These are phyloP conservation scores for Drosophila albomicans DNA, from an alignment of 1,140 invertebrate genomes.

Conservation along the genomic window DNA sequence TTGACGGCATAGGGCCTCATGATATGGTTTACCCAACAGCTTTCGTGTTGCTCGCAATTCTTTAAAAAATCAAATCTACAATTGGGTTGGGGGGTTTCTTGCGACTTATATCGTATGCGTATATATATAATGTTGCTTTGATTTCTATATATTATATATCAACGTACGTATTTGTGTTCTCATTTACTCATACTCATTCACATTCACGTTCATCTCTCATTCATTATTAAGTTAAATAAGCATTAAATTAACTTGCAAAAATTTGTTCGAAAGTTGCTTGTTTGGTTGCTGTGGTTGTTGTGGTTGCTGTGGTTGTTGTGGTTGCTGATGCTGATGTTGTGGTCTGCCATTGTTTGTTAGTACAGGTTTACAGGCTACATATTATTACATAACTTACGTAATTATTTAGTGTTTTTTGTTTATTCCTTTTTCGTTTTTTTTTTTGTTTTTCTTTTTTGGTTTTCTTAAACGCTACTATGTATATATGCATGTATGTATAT, in stretches of 20 bases:
- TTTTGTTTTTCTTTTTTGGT: conserved; percentile 40
- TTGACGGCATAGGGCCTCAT: conserved; percentile 57
- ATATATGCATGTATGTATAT: conserved; percentile 44
- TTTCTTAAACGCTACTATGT: conserved; percentile 58
- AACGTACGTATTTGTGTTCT: conserved; percentile 91
- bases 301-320: conserved; percentile 10
- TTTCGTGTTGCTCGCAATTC: conserved; percentile 43
- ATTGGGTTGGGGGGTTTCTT: conserved; percentile 24
- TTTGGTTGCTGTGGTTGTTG: conserved; percentile 13
- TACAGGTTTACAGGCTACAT: conserved; percentile 90
- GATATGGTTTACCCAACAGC: conserved; percentile 72
- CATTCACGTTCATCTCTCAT: conserved; percentile 5
- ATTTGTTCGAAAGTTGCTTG: conserved; percentile 97
- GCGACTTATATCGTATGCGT: conserved; percentile 89
- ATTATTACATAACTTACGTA: conserved; percentile 87
- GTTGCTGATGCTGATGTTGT: conserved; percentile 85
- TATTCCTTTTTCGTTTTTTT: conserved; percentile 53
- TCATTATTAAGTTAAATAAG: conserved; percentile 89
- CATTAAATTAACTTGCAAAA: conserved; percentile 93
- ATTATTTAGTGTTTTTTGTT: conserved; percentile 60
- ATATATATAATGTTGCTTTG: conserved; percentile 87
- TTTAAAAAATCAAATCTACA: conserved; percentile 49
- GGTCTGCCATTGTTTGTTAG: conserved; percentile 92
- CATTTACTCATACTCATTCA: conserved; percentile 26
- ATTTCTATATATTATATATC: conserved; percentile 87